Evolutionary conservation across 2,113 vertebrate genomes (phyloP), one percentile per base, ranked within the genome.

Genomic region (Mustelus asterias): DNA sequence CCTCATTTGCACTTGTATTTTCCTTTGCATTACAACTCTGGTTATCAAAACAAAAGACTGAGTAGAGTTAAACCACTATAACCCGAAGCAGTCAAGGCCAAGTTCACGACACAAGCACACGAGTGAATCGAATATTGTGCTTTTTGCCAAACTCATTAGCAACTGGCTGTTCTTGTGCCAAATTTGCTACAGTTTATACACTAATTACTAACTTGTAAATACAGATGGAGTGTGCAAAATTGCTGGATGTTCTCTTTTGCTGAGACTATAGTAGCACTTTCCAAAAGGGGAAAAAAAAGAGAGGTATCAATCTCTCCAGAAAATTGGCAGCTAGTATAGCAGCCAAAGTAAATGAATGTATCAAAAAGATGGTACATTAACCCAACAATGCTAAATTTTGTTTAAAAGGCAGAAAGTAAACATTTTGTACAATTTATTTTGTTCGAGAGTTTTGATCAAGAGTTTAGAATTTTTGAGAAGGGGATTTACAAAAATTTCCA

Each of bases 1-100:
- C 54, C 86, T 89, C 8, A 58, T 58, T 89, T 89, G 48, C 29
- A 58, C 9, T 89, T 54, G 22, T 33, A 58, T 89, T 89, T 89
- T 58, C 48, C 54, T 89, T 89, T 58, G 26, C 44, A 89, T 33
- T 89, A 33, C 48, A 89, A 89, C 58, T 60, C 54, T 60, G 54
- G 13, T 89, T 89, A 89, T 89, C 86, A 89, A 89, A 89, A 89
- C 86, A 89, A 89, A 76, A 89, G 54, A 29, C 13, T 58, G 48
- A 89, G 29, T 29, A 58, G 24, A 89, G 22, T 44, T 89, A 83
- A 83, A 83, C n/a, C 80, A 44, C 41, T 41, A 41, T 83, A 83
- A 83, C 72, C 72, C 72, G 33, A 76, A 29, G 72, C 72, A 83
- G 22, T 83, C 80, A 83, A 83, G 80, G 37, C 20, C 37, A 41